Evolutionary conservation across 2,113 vertebrate genomes (phyloP).

Genomic region (Strigops habroptila): DNA sequence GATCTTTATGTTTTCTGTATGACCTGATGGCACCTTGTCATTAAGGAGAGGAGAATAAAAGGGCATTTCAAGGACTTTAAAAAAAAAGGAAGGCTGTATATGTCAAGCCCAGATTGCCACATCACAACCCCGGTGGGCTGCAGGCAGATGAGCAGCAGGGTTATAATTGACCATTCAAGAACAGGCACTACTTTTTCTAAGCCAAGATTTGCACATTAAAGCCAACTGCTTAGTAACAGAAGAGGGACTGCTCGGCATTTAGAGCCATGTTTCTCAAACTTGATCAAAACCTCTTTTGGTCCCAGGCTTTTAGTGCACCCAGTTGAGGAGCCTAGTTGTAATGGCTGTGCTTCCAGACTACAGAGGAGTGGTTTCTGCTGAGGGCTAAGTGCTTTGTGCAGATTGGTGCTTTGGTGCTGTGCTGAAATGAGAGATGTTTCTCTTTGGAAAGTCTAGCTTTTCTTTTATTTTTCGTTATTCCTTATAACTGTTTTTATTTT

Average conservation of each 20-base stretch:
- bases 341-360: not conserved
- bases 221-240: not conserved
- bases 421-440: not conserved
- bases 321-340: not conserved
- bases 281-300: not conserved
- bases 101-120: not conserved
- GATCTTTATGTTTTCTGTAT: not conserved
- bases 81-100: not conserved
- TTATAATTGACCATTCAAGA: not conserved
- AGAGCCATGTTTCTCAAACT: not conserved
- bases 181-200: not conserved
- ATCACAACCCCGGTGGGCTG: not conserved
- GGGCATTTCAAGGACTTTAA: not conserved
- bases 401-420: not conserved
- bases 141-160: not conserved
- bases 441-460: not conserved
- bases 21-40: rapidly evolving
- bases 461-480: not conserved
- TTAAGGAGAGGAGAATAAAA: not conserved
- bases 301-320: not conserved
- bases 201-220: not conserved
- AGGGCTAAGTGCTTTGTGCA: not conserved
- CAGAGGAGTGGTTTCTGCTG: not conserved
- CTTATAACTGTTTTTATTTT: not conserved
- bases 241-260: not conserved